Evolutionary conservation across 2,888 invertebrate genomes (phyloP), one percentile per base, ranked within the genome.

Genomic region (Myathropa florea): DNA sequence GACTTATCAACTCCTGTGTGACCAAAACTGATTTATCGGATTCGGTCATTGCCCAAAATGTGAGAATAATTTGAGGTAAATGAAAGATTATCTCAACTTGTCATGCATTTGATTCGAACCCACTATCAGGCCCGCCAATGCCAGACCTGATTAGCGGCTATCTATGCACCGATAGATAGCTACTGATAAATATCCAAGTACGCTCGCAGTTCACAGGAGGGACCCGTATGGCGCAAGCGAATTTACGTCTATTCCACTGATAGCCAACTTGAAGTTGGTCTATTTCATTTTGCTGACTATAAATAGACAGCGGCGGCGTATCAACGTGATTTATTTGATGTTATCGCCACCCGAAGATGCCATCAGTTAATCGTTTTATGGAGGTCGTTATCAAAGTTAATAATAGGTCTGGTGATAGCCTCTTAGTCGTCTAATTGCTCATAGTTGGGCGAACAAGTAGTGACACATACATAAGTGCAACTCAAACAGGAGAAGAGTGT

Each of bases 361-460:
- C 65, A 76, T 67, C 67, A 46, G 21, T 53, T 76, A 67, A 67
- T 76, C 67, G 67, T 28, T 60, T 67, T 67, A 76, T 67, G 23
- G n/a, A 21, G 30, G n/a, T 28, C 28, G 28, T 72, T 33, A 55
- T 55, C 10, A 12, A 63, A 53, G 33, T 30, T 57, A 64, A 36
- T 7, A 18, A 18, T 2, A 7, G 18, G 46, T 7, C n/a, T 2
- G 46, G 2, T 7, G n/a, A 7, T 18, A 46, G 18, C 46, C 18
- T 18, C 4, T 39, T 39, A 39, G 39, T 39, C 39, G n/a, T 46
- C 18, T 18, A n/a, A 46, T 46, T 46, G n/a, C 46, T 18, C 46
- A 46, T 18, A 46, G 46, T 46, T 46, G 46, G 46, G 46, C 6
- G 46, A 2, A 18, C 46, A 18, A 46, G 46, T 46, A 4, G 18